Percentiles rank a stretch among this genome's conserved stretches.
These are phyloP conservation scores for Trachurus trachurus DNA, from an alignment of 2,797 vertebrate species.

Conservation along the genomic window DNA sequence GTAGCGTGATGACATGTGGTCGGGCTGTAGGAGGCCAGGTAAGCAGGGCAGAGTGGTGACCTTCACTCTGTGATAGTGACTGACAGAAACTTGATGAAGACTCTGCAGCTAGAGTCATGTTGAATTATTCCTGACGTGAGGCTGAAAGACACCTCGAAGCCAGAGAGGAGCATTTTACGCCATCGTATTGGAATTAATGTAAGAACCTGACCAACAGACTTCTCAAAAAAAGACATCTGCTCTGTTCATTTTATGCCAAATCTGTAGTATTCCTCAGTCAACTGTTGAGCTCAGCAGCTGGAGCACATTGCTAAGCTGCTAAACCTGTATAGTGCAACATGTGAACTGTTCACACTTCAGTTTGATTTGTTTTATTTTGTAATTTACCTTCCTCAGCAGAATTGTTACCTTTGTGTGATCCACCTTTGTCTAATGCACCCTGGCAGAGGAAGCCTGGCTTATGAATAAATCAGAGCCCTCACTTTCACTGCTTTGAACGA, in stretches of 20 bases:
- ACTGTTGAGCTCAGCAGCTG: slow-evolving; percentile 14
- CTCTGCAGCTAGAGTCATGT: slow-evolving; percentile 44
- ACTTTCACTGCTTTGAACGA: slow-evolving; percentile 77
- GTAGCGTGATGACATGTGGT: slow-evolving; percentile 31
- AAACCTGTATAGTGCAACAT: slow-evolving; percentile 35
- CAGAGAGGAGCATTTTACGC: slow-evolving; percentile 30
- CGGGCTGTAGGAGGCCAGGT: slow-evolving; percentile 53
- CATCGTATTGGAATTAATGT: slow-evolving; percentile 52
- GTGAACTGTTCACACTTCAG: slow-evolving; percentile 29
- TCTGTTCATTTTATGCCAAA: not conserved
- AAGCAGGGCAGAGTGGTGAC: slow-evolving; percentile 70
- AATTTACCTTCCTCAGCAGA: slow-evolving; percentile 79
- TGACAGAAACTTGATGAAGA: slow-evolving; percentile 61
- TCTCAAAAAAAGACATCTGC: not conserved
- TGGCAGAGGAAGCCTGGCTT: slow-evolving; percentile 73
- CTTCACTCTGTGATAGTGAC: slow-evolving; percentile 71
- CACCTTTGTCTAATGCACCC: slow-evolving; percentile 77
- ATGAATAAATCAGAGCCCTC: slow-evolving; percentile 85
- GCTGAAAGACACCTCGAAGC: slow-evolving; percentile 39
- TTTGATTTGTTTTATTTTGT: slow-evolving; percentile 79
- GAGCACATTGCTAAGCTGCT: slow-evolving; percentile 22
- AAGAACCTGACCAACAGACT: slow-evolving; percentile 46
- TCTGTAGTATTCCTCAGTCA: slow-evolving; percentile 9
- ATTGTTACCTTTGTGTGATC: slow-evolving; percentile 72
- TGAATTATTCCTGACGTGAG: slow-evolving; percentile 61